phyloP scores from a whole-genome alignment of 2,888 invertebrate species.

The Idaea aversata region DNA sequence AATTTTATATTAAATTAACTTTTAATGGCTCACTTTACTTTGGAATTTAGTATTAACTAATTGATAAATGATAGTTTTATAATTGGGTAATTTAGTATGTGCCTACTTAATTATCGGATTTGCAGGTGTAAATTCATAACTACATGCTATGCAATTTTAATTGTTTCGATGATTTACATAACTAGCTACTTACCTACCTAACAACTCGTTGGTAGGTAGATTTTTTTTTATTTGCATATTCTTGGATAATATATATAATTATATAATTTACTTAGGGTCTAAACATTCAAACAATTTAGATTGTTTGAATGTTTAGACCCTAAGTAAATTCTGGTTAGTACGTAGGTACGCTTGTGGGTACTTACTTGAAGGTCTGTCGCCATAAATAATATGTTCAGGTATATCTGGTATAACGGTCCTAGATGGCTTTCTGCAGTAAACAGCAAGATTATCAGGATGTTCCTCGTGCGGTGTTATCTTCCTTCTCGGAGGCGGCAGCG shows the following conservation, averaged over 20 bases:
- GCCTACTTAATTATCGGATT: background rate
- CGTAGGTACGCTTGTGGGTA: slow-evolving; percentile 16
- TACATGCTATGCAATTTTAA: background rate
- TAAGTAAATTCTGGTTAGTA: too few relatives aligned
- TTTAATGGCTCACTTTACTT: background rate
- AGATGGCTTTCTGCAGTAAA: slow-evolving; percentile 61
- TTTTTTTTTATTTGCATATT: background rate
- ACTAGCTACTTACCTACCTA: background rate
- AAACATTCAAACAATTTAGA: too few relatives aligned
- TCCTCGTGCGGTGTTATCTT: slow-evolving; percentile 31
- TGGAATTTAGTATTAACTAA: background rate
- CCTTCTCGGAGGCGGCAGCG: slow-evolving; percentile 52
- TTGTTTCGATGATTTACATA: background rate
- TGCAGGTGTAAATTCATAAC: background rate
- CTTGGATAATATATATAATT: too few relatives aligned
- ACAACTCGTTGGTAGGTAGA: background rate
- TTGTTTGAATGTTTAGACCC: too few relatives aligned
- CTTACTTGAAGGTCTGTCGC: slow-evolving; percentile 64
- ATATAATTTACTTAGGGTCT: too few relatives aligned
- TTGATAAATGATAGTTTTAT: background rate
- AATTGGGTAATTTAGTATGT: background rate
- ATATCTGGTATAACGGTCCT: slow-evolving; percentile 53
- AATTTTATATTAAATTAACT: background rate
- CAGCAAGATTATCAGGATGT: slow-evolving; percentile 43
- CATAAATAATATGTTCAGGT: slow-evolving; percentile 54